These are phyloP conservation scores for Chrysoperla carnea DNA, from an alignment of 1,140 invertebrate genomes.

Conservation along the genomic window DNA sequence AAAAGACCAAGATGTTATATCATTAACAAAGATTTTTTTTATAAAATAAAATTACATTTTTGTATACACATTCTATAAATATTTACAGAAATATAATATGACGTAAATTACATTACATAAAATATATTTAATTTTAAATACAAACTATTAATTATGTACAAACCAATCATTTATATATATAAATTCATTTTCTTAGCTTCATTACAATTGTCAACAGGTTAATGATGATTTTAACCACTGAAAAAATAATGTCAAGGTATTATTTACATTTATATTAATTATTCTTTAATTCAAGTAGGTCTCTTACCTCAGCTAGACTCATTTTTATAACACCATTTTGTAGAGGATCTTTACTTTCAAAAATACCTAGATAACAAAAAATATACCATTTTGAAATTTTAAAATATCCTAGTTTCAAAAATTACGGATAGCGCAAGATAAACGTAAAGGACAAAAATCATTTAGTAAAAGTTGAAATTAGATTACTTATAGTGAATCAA, in stretches of 20 bases:
- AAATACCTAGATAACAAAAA: slow-evolving; percentile 41
- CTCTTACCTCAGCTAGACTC: slow-evolving; percentile 53
- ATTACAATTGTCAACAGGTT: slow-evolving; percentile 35
- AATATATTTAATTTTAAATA: no score
- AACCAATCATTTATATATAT: background rate
- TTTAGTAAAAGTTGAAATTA: no score
- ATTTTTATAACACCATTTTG: slow-evolving; percentile 69
- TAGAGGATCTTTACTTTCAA: slow-evolving; percentile 64
- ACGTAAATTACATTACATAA: no score
- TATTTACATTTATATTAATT: slow-evolving; percentile 12
- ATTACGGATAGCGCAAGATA: no score
- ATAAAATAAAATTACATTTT: no score
- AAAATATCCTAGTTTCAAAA: background rate
- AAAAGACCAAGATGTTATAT: no score
- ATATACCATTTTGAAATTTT: slow-evolving; percentile 4
- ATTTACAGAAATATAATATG: no score
- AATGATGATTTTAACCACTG: slow-evolving; percentile 62
- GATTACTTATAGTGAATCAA: background rate
- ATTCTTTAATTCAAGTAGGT: slow-evolving; percentile 4
- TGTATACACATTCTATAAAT: no score
- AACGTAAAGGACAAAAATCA: no score
- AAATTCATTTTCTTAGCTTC: no score
- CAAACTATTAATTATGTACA: no score
- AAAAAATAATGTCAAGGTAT: slow-evolving; percentile 19
- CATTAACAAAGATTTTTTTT: no score